These are phyloP conservation scores for Pogoniulus pusillus DNA, from an alignment of 2,797 vertebrate species.

Conservation along the genomic window DNA sequence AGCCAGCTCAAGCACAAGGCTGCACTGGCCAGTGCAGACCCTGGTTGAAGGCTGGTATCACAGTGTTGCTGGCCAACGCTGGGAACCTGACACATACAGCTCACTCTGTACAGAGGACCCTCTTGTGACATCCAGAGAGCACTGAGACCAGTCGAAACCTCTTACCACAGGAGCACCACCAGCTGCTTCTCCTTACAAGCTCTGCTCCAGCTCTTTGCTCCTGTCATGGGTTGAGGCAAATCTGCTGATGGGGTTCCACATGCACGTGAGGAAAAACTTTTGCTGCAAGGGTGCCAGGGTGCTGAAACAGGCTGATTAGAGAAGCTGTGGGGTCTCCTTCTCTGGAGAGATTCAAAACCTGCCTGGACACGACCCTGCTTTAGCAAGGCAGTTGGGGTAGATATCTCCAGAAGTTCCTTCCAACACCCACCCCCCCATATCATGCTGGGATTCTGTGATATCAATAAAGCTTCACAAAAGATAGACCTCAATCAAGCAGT, in stretches of 20 bases:
- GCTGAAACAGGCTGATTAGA: neutral
- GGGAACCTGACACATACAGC: accelerated
- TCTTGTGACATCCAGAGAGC: accelerated
- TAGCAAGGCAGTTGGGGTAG: neutral
- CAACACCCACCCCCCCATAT: neutral
- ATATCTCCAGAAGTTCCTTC: neutral
- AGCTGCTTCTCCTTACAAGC: neutral
- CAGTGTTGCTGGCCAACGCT: accelerated
- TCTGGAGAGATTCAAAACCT: neutral
- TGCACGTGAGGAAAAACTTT: too few relatives aligned
- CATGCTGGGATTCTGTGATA: accelerated
- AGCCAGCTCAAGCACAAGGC: neutral
- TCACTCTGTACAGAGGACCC: neutral
- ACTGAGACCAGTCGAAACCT: accelerated
- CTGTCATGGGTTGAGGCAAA: too few relatives aligned
- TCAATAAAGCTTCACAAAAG: neutral
- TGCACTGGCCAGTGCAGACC: neutral
- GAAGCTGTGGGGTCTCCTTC: neutral
- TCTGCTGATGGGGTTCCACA: neutral
- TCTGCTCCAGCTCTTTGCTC: accelerated
- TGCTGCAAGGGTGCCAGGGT: neutral
- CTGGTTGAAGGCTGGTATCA: accelerated
- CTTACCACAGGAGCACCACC: neutral
- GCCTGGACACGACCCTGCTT: neutral
- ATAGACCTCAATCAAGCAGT: accelerated